Conservation (phyloP, 2,797 vertebrate genomes). For the Coreius guichenoti region DNA sequence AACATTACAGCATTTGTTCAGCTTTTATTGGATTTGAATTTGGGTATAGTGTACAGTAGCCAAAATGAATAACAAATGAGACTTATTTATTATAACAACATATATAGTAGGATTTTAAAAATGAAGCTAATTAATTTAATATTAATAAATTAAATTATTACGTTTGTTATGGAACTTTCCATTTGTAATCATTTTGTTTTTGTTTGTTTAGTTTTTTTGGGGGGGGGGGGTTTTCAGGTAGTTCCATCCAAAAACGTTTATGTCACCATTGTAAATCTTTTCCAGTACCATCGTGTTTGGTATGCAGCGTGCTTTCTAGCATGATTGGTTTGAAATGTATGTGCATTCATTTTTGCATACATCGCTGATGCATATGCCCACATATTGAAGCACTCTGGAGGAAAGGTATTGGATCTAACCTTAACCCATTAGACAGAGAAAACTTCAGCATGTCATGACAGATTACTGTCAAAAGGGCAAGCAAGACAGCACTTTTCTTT, state of each 20-base stretch:
- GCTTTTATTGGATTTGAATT: constrained; percentile 66
- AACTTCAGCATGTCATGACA: constrained; percentile 55
- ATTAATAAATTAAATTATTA: neutral
- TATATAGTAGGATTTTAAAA: neutral
- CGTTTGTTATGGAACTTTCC: neutral
- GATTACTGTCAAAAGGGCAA: constrained; percentile 44
- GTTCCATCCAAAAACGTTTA: neutral
- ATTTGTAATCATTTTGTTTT: neutral
- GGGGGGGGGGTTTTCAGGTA: neutral
- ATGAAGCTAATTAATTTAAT: neutral
- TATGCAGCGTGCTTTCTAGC: neutral
- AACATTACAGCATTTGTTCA: constrained; percentile 55
- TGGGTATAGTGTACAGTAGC: constrained; percentile 56
- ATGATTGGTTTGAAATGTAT: constrained; percentile 33
- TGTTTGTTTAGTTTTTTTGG: no score
- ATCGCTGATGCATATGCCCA: constrained; percentile 23
- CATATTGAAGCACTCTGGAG: constrained; percentile 25
- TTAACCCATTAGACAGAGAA: constrained; percentile 39
- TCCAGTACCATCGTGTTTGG: neutral
- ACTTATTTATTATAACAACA: neutral
- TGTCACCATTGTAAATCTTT: neutral
- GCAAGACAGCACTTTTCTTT: constrained; percentile 60
- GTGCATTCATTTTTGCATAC: constrained; percentile 32
- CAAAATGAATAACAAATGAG: neutral
- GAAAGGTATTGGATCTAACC: constrained; percentile 43